A percentile compares a stretch with the other conserved stretches of the same genome.
Conservation (phyloP, 2,888 invertebrate genomes). For the Strigamia maritima region DNA sequence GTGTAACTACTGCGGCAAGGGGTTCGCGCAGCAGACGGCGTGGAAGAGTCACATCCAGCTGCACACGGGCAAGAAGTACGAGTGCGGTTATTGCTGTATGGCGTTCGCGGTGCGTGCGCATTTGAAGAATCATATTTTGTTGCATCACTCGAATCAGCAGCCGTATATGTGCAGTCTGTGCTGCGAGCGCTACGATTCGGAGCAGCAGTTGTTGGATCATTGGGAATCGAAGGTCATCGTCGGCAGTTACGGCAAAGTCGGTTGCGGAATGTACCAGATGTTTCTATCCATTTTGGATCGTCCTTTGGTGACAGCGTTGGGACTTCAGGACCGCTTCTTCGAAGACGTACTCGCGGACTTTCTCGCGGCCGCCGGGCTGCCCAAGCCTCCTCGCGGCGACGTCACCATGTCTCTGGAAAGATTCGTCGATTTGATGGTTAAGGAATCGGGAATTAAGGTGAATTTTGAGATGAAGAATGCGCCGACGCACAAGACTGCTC, state of each 20-base stretch:
- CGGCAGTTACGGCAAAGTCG: slow-evolving; percentile 35
- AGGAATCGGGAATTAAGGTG: slow-evolving; percentile 19
- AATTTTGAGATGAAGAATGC: slow-evolving; percentile 7
- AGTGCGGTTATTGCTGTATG: slow-evolving; percentile 38
- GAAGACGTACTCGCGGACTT: slow-evolving; percentile 35
- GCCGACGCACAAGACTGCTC: slow-evolving; percentile 12
- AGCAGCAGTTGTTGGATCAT: slow-evolving; percentile 34
- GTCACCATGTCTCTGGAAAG: neutral
- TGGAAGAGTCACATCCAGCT: slow-evolving; percentile 39
- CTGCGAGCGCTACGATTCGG: slow-evolving; percentile 22
- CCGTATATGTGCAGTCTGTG: slow-evolving; percentile 35
- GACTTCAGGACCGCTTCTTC: slow-evolving; percentile 31
- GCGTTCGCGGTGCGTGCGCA: slow-evolving; percentile 38
- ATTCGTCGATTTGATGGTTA: slow-evolving; percentile 29
- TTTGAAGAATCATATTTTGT: slow-evolving; percentile 35
- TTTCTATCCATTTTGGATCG: slow-evolving; percentile 24
- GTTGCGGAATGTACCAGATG: slow-evolving; percentile 37
- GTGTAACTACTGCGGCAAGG: slow-evolving; percentile 37
- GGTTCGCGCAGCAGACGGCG: slow-evolving; percentile 38
- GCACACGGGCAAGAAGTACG: slow-evolving; percentile 39
- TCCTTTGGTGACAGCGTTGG: slow-evolving; percentile 18
- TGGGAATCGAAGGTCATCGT: slow-evolving; percentile 17
- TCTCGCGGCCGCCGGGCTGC: slow-evolving; percentile 20
- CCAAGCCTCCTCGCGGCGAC: neutral
- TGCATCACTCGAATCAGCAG: slow-evolving; percentile 36